These are phyloP conservation scores for Sturmia bella DNA, from an alignment of 2,888 invertebrate species.

Conservation along the genomic window DNA sequence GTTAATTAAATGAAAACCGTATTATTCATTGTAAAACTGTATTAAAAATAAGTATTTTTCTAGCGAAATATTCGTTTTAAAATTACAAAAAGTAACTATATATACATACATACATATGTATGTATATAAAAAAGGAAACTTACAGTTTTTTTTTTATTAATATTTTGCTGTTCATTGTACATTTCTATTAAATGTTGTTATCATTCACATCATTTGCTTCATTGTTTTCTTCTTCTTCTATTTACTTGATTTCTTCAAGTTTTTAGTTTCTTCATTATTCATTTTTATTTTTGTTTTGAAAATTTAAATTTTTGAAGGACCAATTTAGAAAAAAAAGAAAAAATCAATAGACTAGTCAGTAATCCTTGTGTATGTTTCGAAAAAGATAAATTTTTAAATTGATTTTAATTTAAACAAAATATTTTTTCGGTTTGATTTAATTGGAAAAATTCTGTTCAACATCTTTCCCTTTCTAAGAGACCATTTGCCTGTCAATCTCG, in stretches of 20 bases:
- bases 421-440: too few species aligned
- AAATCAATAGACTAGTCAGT: too few species aligned
- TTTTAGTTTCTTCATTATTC: too few species aligned
- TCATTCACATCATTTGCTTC: slow-evolving; percentile 34
- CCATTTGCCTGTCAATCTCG: too few species aligned
- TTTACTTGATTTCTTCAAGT: not conserved
- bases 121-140: not conserved
- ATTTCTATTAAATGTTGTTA: slow-evolving; percentile 34
- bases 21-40: slow-evolving; percentile 16
- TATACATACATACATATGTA: not conserved
- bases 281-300: too few species aligned
- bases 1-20: not conserved
- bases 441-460: too few species aligned
- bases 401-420: too few species aligned
- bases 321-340: too few species aligned
- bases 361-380: too few species aligned
- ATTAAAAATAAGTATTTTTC: not conserved
- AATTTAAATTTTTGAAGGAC: too few species aligned
- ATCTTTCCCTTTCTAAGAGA: too few species aligned
- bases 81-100: not conserved
- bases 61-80: not conserved
- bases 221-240: slow-evolving; percentile 12
- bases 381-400: too few species aligned
- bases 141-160: not conserved
- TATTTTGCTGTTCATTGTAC: slow-evolving; percentile 4